Percentiles rank a stretch among this genome's conserved stretches.
Evolutionary conservation across 2,888 invertebrate species (phyloP).

Genomic region (Leptogaster cylindrica): DNA sequence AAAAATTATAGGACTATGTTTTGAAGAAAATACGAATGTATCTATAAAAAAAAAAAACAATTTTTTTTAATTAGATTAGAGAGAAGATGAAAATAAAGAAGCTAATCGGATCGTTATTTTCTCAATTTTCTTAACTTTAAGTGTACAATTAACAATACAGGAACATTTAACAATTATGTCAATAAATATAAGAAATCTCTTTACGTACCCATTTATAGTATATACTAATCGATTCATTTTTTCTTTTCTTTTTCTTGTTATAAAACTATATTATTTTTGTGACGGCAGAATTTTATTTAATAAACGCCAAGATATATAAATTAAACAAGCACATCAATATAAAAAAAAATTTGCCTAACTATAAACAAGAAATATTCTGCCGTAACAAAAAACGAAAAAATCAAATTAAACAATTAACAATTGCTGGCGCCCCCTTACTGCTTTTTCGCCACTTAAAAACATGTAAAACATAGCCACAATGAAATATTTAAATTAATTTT

Average conservation of each 20-base stretch:
- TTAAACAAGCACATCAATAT: background rate
- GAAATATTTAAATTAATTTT: background rate
- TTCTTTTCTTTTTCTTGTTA: constrained; percentile 29
- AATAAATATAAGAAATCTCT: constrained; percentile 16
- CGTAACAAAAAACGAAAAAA: constrained; percentile 31
- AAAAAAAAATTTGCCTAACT: too few relatives aligned
- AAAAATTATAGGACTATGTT: constrained; percentile 3
- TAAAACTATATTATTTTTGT: constrained; percentile 17
- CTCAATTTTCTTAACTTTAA: constrained; percentile 7
- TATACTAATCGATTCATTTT: constrained; percentile 52
- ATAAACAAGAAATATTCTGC: constrained; percentile 10
- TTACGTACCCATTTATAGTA: constrained; percentile 30
- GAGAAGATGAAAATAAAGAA: constrained; percentile 27
- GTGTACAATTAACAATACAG: constrained; percentile 16
- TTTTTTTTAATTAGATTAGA: constrained; percentile 17
- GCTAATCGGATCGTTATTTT: constrained; percentile 23
- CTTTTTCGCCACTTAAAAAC: constrained; percentile 31
- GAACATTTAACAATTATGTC: constrained; percentile 24
- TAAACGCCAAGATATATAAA: too few relatives aligned
- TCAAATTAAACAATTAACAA: constrained; percentile 30
- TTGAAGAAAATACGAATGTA: constrained; percentile 40
- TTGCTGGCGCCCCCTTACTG: constrained; percentile 49
- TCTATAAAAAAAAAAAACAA: constrained; percentile 15
- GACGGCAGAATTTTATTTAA: constrained; percentile 27
- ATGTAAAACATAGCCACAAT: background rate